These are phyloP conservation scores for Ambastaia sidthimunki DNA, from an alignment of 2,797 vertebrate species.

Conservation along the genomic window DNA sequence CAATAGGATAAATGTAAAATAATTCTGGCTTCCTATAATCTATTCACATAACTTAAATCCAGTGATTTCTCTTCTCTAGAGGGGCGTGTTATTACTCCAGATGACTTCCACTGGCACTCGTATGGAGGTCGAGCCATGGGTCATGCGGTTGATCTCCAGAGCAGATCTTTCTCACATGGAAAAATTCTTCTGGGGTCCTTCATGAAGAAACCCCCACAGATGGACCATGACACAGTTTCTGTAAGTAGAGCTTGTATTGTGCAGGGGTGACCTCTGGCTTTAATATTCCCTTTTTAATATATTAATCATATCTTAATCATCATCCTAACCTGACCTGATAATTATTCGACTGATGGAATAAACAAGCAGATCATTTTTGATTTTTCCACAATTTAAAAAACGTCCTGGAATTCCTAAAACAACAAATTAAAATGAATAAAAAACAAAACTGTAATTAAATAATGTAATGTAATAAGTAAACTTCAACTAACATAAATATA, in stretches of 20 bases:
- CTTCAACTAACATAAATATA: too few species aligned
- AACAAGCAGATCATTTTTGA: too few species aligned
- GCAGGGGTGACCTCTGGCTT: not conserved
- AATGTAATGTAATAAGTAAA: too few species aligned
- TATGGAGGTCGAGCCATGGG: constrained; percentile 73
- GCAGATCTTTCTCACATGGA: constrained; percentile 68
- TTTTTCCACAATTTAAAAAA: too few species aligned
- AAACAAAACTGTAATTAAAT: too few species aligned
- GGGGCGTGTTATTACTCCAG: constrained; percentile 62
- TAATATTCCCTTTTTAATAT: not conserved
- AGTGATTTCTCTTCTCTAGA: constrained; percentile 38
- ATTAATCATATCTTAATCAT: too few species aligned
- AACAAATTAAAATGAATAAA: too few species aligned
- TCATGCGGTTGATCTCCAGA: constrained; percentile 67
- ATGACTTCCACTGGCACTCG: constrained; percentile 78
- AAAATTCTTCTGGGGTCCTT: constrained; percentile 78
- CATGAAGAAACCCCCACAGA: constrained; percentile 79
- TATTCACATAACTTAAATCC: not conserved
- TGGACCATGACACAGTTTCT: constrained; percentile 75
- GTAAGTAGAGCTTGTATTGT: constrained; percentile 63
- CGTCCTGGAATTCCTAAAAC: too few species aligned
- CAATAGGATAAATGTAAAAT: too few species aligned
- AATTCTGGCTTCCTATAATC: not conserved
- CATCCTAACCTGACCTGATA: too few species aligned
- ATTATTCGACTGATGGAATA: too few species aligned